Evolutionary conservation across 2,888 invertebrate species (phyloP).

Genomic region (Epinotia bilunana): DNA sequence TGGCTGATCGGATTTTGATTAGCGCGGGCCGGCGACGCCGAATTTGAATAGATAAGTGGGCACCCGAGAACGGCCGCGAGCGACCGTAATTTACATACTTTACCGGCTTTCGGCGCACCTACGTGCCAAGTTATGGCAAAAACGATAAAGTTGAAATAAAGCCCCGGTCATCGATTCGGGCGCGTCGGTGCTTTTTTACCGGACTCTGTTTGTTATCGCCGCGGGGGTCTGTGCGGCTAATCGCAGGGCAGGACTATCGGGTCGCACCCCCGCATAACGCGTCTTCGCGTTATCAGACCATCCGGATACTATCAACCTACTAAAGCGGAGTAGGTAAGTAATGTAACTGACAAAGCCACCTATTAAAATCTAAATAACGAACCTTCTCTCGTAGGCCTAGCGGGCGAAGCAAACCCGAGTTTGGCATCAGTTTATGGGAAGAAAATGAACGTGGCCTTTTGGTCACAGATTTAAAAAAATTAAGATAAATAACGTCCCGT

Average conservation of each 20-base stretch:
- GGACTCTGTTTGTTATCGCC: conserved; percentile 76
- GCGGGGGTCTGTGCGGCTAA: conserved; percentile 51
- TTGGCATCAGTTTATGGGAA: not conserved
- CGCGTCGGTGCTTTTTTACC: conserved; percentile 74
- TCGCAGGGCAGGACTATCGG: conserved; percentile 22
- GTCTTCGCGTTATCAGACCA: conserved; percentile 10
- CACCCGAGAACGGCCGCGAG: conserved; percentile 80
- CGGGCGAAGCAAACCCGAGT: not conserved
- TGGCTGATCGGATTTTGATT: conserved; percentile 85
- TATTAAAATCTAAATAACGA: conserved; percentile 2
- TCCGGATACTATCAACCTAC: not conserved
- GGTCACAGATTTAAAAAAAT: not conserved
- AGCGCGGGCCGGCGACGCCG: conserved; percentile 81
- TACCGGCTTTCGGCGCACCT: conserved; percentile 81
- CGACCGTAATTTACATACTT: conserved; percentile 84
- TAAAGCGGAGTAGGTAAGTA: not conserved
- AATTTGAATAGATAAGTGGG: conserved; percentile 85
- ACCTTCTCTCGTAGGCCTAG: not conserved
- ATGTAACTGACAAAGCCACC: not conserved
- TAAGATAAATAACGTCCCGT: not conserved
- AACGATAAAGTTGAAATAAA: conserved; percentile 84
- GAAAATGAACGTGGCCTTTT: not conserved
- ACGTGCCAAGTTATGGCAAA: conserved; percentile 81
- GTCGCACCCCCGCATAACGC: conserved; percentile 11
- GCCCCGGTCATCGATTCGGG: conserved; percentile 79